Conservation (phyloP, 2,888 invertebrate species). For the Cyrtodaria siliqua region DNA sequence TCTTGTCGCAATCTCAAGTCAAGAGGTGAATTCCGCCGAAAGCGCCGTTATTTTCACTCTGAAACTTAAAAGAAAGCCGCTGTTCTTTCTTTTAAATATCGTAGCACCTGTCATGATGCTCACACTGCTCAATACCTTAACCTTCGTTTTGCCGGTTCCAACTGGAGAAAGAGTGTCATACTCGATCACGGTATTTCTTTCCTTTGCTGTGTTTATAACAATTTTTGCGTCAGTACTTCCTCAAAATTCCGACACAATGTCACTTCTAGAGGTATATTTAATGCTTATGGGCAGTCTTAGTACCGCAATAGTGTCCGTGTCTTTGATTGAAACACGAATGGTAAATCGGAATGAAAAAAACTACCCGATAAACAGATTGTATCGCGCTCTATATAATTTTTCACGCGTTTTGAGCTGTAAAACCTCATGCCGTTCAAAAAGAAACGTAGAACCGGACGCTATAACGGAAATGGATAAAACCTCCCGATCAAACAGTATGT, state of each 20-base stretch:
- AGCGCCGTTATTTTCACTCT: neutral
- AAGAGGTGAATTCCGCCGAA: neutral
- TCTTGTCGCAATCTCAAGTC: neutral
- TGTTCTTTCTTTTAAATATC: conserved; percentile 31
- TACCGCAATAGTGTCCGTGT: conserved; percentile 18
- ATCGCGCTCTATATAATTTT: too few relatives aligned
- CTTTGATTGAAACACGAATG: conserved; percentile 10
- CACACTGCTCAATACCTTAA: conserved; percentile 10
- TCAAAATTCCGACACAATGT: conserved; percentile 27
- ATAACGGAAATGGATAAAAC: too few relatives aligned
- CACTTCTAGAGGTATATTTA: conserved; percentile 20
- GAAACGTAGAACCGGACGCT: too few relatives aligned
- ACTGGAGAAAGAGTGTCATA: conserved; percentile 29
- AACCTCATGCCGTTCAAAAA: too few relatives aligned
- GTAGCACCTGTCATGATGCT: conserved; percentile 24
- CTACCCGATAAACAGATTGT: conserved; percentile 9
- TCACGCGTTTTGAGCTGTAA: too few relatives aligned
- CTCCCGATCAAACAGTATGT: too few relatives aligned
- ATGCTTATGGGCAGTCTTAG: conserved; percentile 18
- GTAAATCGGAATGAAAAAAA: neutral
- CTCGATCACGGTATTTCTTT: conserved; percentile 30
- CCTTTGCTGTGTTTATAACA: conserved; percentile 32
- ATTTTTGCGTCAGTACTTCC: conserved; percentile 24
- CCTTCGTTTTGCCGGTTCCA: conserved; percentile 23
- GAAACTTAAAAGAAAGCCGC: conserved; percentile 26